Evolutionary conservation across 2,797 vertebrate genomes (phyloP), one percentile per base, ranked within the genome.

Genomic region (Todus mexicanus): DNA sequence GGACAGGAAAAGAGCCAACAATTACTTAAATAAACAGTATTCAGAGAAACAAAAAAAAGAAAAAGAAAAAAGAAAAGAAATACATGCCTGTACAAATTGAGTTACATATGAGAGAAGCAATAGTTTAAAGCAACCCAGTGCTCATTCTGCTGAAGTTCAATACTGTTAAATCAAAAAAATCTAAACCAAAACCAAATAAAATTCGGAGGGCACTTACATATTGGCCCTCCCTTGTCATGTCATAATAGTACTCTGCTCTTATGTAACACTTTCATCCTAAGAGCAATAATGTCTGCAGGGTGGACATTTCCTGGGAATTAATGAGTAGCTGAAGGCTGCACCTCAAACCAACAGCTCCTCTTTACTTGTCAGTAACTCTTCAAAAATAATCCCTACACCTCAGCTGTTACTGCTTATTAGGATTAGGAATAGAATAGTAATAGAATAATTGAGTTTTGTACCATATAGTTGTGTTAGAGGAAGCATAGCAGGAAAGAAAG

Each of bases 1-100:
- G 96, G 97, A 96, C 96, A 95, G 97, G 97, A 97, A 97, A 96
- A 95, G 94, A 93, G 82, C 76, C 80, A 95, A 96, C 92, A 92
- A 92, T 89, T 89, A 94, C 92, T 96, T 95, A 95, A 93, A 94
- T 94, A 96, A 96, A 95, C 78, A 90, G 91, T 63, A 96, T 90
- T 81, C 84, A 87, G 68, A 85, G 90, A 92, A 94, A 91, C 61
- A 90, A 53, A 42, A 48, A 72, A 70, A 37, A 10, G 31, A 9
- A 27, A 42, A 15, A 6, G 7, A 12, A 38, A 73, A 35, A 9
- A 11, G 31, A 8, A 19, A 47, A 18, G 4, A 11, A 12, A 47
- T 19, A 13, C 5, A 54, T 70, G 79, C 80, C 85, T 63, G 45
- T 89, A 74, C 68, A 91, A 82, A 71, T 22, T 48, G 42, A 80